Conservation (phyloP, 2,113 vertebrate species). For the Poeciliopsis retropinna region DNA sequence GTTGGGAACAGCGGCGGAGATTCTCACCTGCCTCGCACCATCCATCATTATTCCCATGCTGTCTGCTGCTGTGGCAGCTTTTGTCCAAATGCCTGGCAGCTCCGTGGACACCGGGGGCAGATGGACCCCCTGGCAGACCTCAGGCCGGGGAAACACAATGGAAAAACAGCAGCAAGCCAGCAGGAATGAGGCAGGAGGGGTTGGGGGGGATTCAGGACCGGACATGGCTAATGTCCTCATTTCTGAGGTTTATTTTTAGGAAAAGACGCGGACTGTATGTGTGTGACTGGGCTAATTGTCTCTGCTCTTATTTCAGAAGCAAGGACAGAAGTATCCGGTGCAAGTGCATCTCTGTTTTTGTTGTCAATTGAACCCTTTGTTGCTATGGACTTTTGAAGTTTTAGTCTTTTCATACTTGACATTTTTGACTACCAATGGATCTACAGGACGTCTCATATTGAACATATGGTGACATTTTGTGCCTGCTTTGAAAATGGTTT, state of each 20-base stretch:
- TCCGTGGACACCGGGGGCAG: constrained; percentile 47
- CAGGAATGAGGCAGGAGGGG: neutral
- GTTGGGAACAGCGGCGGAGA: constrained; percentile 27
- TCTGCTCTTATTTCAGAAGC: neutral
- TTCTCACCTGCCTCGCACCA: constrained; percentile 42
- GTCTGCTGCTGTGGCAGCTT: constrained; percentile 44
- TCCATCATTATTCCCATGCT: constrained; percentile 62
- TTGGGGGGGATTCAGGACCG: constrained; percentile 19
- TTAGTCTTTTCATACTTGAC: too few species aligned
- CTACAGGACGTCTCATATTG: neutral
- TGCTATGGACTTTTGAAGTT: too few species aligned
- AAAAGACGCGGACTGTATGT: constrained; percentile 3
- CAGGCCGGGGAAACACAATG: constrained; percentile 33
- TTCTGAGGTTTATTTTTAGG: constrained; percentile 51
- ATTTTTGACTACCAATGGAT: too few species aligned
- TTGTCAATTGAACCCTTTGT: neutral
- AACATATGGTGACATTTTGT: neutral
- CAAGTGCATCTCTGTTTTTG: neutral
- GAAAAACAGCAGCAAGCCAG: constrained; percentile 29
- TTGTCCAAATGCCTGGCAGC: constrained; percentile 66
- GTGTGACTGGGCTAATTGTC: constrained; percentile 1
- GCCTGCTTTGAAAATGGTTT: neutral
- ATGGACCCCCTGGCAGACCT: constrained; percentile 58
- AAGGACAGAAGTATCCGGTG: neutral
- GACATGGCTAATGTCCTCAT: constrained; percentile 38